phyloP scores from a whole-genome alignment of 2,113 vertebrate genomes.

The Menidia beryllina region DNA sequence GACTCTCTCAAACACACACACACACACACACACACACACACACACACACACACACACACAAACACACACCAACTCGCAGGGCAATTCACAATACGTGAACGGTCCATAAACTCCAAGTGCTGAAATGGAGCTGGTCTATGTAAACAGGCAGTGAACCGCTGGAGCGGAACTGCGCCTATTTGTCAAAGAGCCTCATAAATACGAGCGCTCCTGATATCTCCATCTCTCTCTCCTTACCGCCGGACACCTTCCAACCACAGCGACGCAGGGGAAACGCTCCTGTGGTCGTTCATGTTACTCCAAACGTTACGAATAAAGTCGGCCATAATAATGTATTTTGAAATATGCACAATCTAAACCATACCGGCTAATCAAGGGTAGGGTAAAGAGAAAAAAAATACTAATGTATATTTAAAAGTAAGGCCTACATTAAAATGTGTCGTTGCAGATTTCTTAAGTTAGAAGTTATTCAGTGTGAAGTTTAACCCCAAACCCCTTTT shows the following conservation, averaged over 20 bases:
- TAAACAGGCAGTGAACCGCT: conserved; percentile 93
- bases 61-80: background rate
- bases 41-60: background rate
- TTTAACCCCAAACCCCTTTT: too few species aligned
- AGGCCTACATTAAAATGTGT: too few species aligned
- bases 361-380: too few species aligned
- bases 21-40: conserved; percentile 5
- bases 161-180: conserved; percentile 94
- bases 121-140: conserved; percentile 92
- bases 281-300: background rate
- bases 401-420: too few species aligned
- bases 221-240: conserved; percentile 85
- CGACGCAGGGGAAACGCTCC: conserved; percentile 5
- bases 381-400: too few species aligned
- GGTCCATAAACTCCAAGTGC: conserved; percentile 70
- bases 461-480: too few species aligned
- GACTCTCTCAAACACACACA: background rate
- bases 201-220: conserved; percentile 92
- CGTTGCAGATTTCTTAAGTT: too few species aligned
- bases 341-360: too few species aligned
- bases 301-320: background rate
- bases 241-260: conserved; percentile 37
- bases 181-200: conserved; percentile 95
- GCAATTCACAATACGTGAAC: conserved; percentile 47
- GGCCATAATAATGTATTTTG: too few species aligned